Percentiles rank a stretch among this genome's conserved stretches.
phyloP scores from a whole-genome alignment of 2,797 vertebrate species.

The Acanthornis magna region DNA sequence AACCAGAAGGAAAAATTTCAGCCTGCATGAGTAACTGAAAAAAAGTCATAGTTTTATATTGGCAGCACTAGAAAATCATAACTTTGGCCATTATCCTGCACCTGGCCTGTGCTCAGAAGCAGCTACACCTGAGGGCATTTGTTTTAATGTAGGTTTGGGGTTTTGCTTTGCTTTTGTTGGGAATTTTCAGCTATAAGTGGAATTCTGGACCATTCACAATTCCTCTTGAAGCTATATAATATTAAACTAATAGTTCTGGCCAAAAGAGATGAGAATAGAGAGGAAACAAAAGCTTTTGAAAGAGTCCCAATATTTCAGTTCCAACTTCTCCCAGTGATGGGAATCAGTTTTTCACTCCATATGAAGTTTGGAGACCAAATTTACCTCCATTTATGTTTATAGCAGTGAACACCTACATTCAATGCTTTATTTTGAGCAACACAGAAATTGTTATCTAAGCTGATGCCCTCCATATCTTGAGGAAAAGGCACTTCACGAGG shows the following conservation, averaged over 20 bases:
- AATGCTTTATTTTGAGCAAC: not conserved
- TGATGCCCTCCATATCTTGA: not conserved
- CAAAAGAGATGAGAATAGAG: not conserved
- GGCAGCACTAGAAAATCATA: not conserved
- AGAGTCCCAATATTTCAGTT: not conserved
- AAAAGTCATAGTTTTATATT: not conserved
- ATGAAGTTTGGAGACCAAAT: not conserved
- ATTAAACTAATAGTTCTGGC: not conserved
- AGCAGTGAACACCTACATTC: not conserved
- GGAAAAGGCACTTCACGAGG: not conserved
- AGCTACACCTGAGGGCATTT: not conserved
- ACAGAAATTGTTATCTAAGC: not conserved
- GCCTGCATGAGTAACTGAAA: not conserved
- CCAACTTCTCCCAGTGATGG: not conserved
- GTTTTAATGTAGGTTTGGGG: not conserved
- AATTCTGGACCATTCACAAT: not conserved
- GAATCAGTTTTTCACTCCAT: not conserved
- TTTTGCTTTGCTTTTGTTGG: not conserved
- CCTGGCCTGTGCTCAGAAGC: not conserved
- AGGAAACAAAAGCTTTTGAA: conserved; percentile 26
- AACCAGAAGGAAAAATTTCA: conserved; percentile 44
- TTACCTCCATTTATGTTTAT: not conserved
- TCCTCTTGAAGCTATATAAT: not conserved
- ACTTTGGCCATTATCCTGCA: not conserved
- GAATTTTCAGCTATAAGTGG: not conserved